A percentile compares a stretch with the other conserved stretches of the same genome.
Evolutionary conservation across 2,888 invertebrate species (phyloP).

Genomic region (Periphyllus acericola): DNA sequence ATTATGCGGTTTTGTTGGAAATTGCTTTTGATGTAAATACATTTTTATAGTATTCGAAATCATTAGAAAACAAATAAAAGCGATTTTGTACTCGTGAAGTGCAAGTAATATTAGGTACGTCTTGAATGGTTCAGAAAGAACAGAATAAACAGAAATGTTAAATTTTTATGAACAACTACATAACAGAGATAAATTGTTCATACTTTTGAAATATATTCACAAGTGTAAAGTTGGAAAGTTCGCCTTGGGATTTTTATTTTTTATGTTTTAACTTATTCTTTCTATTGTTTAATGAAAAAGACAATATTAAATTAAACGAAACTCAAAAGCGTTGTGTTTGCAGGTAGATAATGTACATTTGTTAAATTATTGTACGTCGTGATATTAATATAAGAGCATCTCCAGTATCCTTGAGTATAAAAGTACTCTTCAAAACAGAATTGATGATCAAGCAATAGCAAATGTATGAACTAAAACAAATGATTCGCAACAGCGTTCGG

Average conservation of each 20-base stretch:
- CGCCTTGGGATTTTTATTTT: constrained; percentile 3
- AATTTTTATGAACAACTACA: neutral
- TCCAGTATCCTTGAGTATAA: neutral
- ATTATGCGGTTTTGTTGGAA: neutral
- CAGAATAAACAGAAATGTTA: neutral
- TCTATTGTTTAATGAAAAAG: constrained; percentile 15
- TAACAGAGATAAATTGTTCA: constrained; percentile 16
- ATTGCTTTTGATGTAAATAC: neutral
- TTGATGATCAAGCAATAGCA: constrained; percentile 14
- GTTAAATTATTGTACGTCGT: neutral
- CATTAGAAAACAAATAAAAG: neutral
- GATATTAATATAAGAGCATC: constrained; percentile 28
- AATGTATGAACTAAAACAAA: constrained; percentile 15
- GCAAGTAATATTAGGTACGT: neutral
- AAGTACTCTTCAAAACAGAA: constrained; percentile 1
- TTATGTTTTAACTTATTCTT: neutral
- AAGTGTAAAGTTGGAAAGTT: neutral
- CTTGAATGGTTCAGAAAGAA: neutral
- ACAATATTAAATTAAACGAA: constrained; percentile 32
- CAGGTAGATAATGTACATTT: constrained; percentile 8
- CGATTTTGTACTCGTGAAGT: neutral
- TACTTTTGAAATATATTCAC: neutral
- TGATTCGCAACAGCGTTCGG: neutral
- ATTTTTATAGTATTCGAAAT: neutral
- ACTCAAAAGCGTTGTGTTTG: neutral